Base-by-base conservation (phyloP, 2,888 invertebrate species). In the Eubasilissa splendida region DNA sequence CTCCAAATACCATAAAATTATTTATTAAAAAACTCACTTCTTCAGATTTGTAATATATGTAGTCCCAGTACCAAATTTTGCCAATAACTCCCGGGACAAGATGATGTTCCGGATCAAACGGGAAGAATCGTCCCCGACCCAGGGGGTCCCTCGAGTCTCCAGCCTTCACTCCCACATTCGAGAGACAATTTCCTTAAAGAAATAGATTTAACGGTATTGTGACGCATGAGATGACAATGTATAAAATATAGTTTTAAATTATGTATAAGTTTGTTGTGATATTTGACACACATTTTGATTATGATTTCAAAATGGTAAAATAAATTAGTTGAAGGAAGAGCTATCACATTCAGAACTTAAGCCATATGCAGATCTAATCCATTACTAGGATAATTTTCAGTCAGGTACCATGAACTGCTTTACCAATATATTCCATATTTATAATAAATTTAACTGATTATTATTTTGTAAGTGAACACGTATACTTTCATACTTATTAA, bases 91-190 rank as follows among this genome's bases (percentile, higher is more conserved):
- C 95, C 0, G 99, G 98, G 86, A 98, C 97, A 63, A 99, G 89
- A 87, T 98, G 97, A 86, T 96, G 95, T 85, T 96, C 96, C 0
- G 99, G 99, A 2, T 96, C 94, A 89, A 99, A 97, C 0, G 99
- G 98, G 87, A 99, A 96, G 88, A 99, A 99, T 14, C 98, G 91
- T 0, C 97, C 96, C 12, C 98, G 92, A 0, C 96, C 95, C 31
- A 93, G 88, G 0, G 93, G 90, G 88, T 99, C 99, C 3, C 98
- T 91, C 0, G 96, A 94, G 87, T 98, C 98, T 85, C 95, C 0
- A 97, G 97, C 60, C 76, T 90, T 90, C 0, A 99, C 98, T 0
- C 95, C 95, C 0, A 98, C 93, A 80, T 93, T 94, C 85, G 95
- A 94, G 84, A 99, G 88, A 86, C 99, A 98, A 87, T 93, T 95